Conservation (phyloP, 1,140 invertebrate species). For the Homalodisca vitripennis region DNA sequence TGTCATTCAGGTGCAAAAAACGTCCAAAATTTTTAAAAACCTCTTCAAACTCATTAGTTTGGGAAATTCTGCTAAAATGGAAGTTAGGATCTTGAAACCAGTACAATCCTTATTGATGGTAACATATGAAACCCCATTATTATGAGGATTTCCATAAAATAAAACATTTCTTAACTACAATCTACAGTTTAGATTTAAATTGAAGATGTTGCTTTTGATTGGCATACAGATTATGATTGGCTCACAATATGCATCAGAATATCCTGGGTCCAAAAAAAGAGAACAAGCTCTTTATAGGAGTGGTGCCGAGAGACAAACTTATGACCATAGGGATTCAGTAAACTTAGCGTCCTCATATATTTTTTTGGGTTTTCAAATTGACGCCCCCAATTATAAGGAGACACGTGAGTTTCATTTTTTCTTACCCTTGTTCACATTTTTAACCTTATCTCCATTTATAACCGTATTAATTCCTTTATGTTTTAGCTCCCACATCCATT, state of each 20-base stretch:
- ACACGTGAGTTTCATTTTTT: neutral
- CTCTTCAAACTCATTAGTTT: slow-evolving; percentile 10
- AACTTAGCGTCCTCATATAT: too few species aligned
- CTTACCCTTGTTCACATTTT: too few species aligned
- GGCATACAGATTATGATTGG: slow-evolving; percentile 35
- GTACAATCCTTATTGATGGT: slow-evolving; percentile 1
- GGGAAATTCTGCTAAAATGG: neutral
- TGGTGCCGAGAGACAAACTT: neutral
- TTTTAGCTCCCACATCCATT: neutral
- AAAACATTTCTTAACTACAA: slow-evolving; percentile 30
- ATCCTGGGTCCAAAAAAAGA: neutral
- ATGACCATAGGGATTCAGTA: neutral
- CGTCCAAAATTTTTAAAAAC: slow-evolving; percentile 16
- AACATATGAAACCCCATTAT: slow-evolving; percentile 22
- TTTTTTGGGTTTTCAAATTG: too few species aligned
- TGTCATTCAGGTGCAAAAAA: slow-evolving; percentile 26
- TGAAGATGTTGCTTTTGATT: slow-evolving; percentile 18
- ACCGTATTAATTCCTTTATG: neutral
- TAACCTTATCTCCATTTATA: neutral
- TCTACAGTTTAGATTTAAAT: too few species aligned
- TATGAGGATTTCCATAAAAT: slow-evolving; percentile 34
- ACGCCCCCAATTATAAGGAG: too few species aligned
- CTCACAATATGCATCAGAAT: slow-evolving; percentile 23
- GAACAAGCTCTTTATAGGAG: neutral
- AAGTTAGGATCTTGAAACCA: slow-evolving; percentile 10